Conservation (phyloP, 1,140 invertebrate genomes). For the Drosophila chauvacae region DNA sequence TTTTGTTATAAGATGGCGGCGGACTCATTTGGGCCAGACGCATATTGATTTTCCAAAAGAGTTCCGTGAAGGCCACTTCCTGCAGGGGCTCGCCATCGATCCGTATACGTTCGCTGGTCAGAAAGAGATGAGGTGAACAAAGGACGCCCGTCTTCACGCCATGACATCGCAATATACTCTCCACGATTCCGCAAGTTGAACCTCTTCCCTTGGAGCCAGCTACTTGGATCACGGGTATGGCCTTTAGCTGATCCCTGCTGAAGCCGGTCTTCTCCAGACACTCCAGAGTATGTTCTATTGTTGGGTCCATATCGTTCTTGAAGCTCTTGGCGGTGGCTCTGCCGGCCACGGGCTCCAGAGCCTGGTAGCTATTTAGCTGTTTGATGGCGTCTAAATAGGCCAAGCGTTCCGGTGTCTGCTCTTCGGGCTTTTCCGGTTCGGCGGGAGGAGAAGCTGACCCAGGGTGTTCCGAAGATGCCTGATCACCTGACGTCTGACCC, state of each 20-base stretch:
- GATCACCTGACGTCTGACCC: background rate
- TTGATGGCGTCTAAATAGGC: constrained; percentile 57
- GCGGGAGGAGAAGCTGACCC: background rate
- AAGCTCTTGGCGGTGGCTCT: constrained; percentile 28
- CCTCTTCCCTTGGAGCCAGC: constrained; percentile 85
- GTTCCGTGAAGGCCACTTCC: constrained; percentile 89
- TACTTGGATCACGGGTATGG: constrained; percentile 66
- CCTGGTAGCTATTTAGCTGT: constrained; percentile 51
- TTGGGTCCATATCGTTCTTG: constrained; percentile 28
- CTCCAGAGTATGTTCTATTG: constrained; percentile 50
- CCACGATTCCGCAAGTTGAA: constrained; percentile 96
- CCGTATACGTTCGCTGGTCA: constrained; percentile 95
- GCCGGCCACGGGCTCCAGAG: constrained; percentile 30
- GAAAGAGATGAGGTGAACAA: constrained; percentile 97
- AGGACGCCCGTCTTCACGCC: constrained; percentile 97
- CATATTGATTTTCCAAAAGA: constrained; percentile 94
- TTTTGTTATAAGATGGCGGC: constrained; percentile 97
- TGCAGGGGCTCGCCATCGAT: constrained; percentile 93
- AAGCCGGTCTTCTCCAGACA: constrained; percentile 53
- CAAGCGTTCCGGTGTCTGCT: constrained; percentile 50
- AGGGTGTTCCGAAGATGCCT: background rate
- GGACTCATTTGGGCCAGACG: constrained; percentile 85
- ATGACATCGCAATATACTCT: constrained; percentile 93
- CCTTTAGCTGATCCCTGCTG: constrained; percentile 23
- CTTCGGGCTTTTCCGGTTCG: constrained; percentile 2